phyloP scores from a whole-genome alignment of 1,140 invertebrate species.

The Drosophila persimilis region DNA sequence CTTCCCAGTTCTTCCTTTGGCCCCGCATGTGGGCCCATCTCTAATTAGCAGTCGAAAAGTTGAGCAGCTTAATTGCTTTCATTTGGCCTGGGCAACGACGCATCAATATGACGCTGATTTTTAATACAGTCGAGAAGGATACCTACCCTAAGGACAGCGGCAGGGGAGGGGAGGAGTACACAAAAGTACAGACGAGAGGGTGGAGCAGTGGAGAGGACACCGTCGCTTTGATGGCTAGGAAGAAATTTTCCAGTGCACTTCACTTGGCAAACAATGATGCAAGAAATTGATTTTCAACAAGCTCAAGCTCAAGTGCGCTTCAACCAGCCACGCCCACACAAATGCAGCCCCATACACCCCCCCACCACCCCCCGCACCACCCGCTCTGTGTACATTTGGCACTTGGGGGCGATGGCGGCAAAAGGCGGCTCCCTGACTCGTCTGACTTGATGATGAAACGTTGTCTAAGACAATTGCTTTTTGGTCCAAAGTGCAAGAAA shows the following conservation, averaged over 20 bases:
- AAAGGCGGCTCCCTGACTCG: not conserved
- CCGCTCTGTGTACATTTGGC: conserved; percentile 23
- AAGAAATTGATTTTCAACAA: conserved; percentile 83
- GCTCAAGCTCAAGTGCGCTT: conserved; percentile 58
- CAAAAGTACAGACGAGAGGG: not conserved
- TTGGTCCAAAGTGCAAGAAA: conserved; percentile 77
- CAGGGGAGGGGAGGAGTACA: not conserved
- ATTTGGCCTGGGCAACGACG: conserved; percentile 58
- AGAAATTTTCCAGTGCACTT: conserved; percentile 82
- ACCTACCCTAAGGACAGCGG: too few species aligned
- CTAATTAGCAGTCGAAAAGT: conserved; percentile 31
- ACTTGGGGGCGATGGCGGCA: conserved; percentile 47
- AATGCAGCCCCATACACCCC: too few species aligned
- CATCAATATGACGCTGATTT: conserved; percentile 80
- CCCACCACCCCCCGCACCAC: not conserved
- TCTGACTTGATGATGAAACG: conserved; percentile 71
- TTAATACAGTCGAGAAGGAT: conserved; percentile 40
- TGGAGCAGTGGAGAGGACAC: not conserved
- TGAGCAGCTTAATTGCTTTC: conserved; percentile 77
- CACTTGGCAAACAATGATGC: conserved; percentile 82
- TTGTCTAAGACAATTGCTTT: conserved; percentile 80
- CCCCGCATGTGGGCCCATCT: too few species aligned
- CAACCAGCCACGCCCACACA: conserved; percentile 16
- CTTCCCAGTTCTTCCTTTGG: not conserved
- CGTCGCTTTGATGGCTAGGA: conserved; percentile 55